Evolutionary conservation across 2,888 invertebrate genomes (phyloP), one percentile per base, ranked within the genome.

Genomic region (Polyploca ridens): DNA sequence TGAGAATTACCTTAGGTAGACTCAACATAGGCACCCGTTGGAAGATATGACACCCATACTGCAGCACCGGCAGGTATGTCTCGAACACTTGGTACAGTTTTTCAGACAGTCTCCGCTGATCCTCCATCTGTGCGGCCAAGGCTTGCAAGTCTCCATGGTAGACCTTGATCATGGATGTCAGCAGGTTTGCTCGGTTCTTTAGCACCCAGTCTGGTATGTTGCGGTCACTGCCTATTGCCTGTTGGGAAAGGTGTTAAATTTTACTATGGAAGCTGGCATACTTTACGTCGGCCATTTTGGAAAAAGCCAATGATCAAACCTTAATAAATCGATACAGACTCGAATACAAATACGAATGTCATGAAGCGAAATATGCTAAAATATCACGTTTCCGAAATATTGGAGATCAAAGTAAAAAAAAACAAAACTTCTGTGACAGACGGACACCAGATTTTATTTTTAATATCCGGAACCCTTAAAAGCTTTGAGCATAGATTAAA

Each of bases 171-270:
- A 98, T 95, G 13, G 97, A 96, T 63, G 97, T 96, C 62, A 98
- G 94, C 35, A 96, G 95, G 67, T 96, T 95, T 0, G 98, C 96
- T 64, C 98, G 96, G 85, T 97, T 96, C 79, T 97, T 95, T 11
- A 99, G 88, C 63, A 98, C 95, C 95, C 97, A 96, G 84, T 98
- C 97, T 0, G 97, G 96, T 69, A 98, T 97, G 87, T 97, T 97
- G 62, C 97, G 95, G 87, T 98, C 98, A 61, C 98, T 98, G 62
- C 98, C 98, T 66, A 98, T 96, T 44, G 97, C 98, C 98, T 98
- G 81, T 5, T 41, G 41, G 13, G 13, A 7, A 41, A 13, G 6
- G 13, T 1, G n/a, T 46, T 44, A 44, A 3, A 44, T 44, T 35
- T 35, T 7, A 35, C 6, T 35, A 35, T 6, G 35, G 27, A 27